Conservation (phyloP, 2,113 vertebrate genomes). For the Heliornis fulica region DNA sequence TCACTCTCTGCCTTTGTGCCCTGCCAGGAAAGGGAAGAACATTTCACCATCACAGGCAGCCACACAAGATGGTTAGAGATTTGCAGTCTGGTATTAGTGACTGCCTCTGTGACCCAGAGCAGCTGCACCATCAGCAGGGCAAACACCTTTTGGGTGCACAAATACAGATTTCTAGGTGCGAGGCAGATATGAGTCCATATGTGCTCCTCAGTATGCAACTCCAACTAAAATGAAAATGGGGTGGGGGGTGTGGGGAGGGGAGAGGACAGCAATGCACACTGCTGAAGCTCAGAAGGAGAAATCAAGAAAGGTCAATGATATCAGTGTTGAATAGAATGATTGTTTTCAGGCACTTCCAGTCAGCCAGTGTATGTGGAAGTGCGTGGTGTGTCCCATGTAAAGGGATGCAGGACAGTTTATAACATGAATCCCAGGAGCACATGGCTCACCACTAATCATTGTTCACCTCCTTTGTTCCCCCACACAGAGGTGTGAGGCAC, state of each 20-base stretch:
- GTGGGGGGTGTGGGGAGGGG: no score
- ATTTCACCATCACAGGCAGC: background rate
- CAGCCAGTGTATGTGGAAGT: background rate
- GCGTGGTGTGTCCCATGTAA: background rate
- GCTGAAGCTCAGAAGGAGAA: background rate
- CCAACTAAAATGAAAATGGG: background rate
- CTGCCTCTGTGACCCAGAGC: background rate
- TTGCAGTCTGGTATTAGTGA: background rate
- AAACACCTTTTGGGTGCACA: background rate
- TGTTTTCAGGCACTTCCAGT: background rate
- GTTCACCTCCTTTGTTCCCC: background rate
- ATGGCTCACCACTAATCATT: background rate
- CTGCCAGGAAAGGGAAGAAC: background rate
- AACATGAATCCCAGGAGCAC: background rate
- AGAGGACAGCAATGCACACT: background rate
- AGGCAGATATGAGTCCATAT: background rate
- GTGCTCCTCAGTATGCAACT: background rate
- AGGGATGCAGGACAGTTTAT: background rate
- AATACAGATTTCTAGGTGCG: background rate
- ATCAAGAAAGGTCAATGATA: background rate
- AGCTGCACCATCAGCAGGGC: background rate
- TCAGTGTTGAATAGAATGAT: background rate
- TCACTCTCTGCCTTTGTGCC: background rate
- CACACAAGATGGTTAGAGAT: background rate
- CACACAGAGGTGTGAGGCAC: background rate